Evolutionary conservation across 2,797 vertebrate genomes (phyloP).

Genomic region (Pantherophis alleghaniensis): DNA sequence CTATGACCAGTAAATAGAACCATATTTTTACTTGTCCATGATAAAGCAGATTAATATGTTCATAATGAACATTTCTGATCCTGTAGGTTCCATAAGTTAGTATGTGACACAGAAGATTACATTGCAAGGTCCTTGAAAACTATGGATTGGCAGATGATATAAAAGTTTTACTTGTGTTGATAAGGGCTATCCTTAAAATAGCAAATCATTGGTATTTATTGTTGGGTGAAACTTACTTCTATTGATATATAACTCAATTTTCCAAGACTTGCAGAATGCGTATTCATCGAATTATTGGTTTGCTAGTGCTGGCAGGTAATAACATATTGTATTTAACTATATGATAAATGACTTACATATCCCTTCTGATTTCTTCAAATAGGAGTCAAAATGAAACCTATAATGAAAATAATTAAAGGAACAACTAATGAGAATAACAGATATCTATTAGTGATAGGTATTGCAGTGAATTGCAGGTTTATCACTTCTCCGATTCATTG

Average conservation of each 20-base stretch:
- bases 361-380: background rate
- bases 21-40: background rate
- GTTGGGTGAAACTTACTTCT: background rate
- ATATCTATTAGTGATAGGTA: accelerated
- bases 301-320: background rate
- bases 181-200: background rate
- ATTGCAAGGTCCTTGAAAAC: background rate
- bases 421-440: background rate
- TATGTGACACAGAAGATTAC: background rate
- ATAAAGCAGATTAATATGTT: background rate
- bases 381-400: background rate
- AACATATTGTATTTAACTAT: background rate
- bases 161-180: background rate
- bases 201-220: background rate
- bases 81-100: background rate
- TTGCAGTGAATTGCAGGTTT: background rate
- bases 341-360: background rate
- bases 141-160: background rate
- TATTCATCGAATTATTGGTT: background rate
- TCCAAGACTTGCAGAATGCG: background rate
- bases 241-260: background rate
- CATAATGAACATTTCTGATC: background rate
- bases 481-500: accelerated
- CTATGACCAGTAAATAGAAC: background rate
- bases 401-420: background rate